Base-by-base conservation (phyloP, 2,797 vertebrate species). In the Furcifer pardalis region DNA sequence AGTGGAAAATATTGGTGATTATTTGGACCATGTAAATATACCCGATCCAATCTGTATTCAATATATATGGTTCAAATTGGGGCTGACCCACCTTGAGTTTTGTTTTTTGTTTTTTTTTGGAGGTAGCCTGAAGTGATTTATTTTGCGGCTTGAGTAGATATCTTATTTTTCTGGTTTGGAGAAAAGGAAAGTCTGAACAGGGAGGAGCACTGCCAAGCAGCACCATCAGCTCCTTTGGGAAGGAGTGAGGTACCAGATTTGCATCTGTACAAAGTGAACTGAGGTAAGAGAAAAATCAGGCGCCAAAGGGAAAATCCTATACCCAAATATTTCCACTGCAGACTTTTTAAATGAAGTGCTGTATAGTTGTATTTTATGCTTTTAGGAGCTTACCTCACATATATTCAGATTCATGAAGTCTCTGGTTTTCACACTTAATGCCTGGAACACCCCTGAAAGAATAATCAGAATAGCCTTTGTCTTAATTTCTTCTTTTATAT, bases 381-480 rank as follows among this genome's bases (percentile, higher is more conserved):
- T n/a, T 62, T 79, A 46, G 1, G 59, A 37, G 59, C 56, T 84
- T 95, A 96, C 96, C 95, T 96, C 94, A 0, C 91, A 89, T 90
- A 95, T 94, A 76, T 91, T 94, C 91, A 96, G 93, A 84, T 92
- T 92, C 90, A 96, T 93, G 91, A 89, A 90, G 37, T 93, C 92
- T 79, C 92, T 91, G 91, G 84, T 90, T 92, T 92, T 88, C 7
- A 0, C 35, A 32, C 91, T 90, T 87, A 96, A 90, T n/a, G 90
- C 89, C 59, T 96, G 93, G 93, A 96, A 96, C 72, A 96, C 94
- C 85, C 95, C 96, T 96, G 89, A 23, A 84, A 87, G 77, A 85
- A 94, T 77, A 89, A 85, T 30, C 1, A 91, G 82, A 89, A 87
- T 85, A 27, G 21, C 13, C n/a, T 15, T 42, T 60, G 35, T 5